phyloP scores from a whole-genome alignment of 2,113 vertebrate species.

The Antigone vipio region DNA sequence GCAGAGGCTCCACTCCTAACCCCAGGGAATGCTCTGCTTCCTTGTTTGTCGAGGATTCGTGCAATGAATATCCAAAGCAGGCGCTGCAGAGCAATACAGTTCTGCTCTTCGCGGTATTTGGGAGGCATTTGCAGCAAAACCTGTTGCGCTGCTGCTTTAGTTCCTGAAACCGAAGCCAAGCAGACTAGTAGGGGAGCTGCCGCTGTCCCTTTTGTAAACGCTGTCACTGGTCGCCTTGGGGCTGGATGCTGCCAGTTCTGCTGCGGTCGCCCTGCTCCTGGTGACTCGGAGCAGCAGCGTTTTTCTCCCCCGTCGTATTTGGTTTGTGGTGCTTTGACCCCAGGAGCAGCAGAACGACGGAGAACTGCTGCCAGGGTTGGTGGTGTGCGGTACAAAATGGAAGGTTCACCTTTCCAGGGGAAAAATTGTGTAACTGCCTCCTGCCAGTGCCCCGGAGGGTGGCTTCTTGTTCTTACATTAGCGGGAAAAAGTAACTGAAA shows the following conservation, averaged over 20 bases:
- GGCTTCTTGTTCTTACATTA: background rate
- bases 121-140: background rate
- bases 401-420: background rate
- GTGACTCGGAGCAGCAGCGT: background rate
- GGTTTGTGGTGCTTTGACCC: background rate
- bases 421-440: accelerated
- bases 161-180: background rate
- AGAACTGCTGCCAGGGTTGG: background rate
- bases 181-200: accelerated
- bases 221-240: background rate
- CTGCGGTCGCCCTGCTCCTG: accelerated
- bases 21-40: background rate
- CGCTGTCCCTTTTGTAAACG: accelerated
- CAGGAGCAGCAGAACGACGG: background rate
- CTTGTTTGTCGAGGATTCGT: background rate
- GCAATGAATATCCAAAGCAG: background rate
- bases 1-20: background rate
- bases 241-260: background rate
- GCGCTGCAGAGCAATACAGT: background rate
- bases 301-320: accelerated
- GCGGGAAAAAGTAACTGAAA: background rate
- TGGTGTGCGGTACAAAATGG: background rate
- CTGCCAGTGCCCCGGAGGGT: background rate
- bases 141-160: background rate
- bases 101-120: background rate